A percentile compares a stretch with the other conserved stretches of the same genome.
phyloP scores from a whole-genome alignment of 2,113 vertebrate species.

The Corythoichthys intestinalis region DNA sequence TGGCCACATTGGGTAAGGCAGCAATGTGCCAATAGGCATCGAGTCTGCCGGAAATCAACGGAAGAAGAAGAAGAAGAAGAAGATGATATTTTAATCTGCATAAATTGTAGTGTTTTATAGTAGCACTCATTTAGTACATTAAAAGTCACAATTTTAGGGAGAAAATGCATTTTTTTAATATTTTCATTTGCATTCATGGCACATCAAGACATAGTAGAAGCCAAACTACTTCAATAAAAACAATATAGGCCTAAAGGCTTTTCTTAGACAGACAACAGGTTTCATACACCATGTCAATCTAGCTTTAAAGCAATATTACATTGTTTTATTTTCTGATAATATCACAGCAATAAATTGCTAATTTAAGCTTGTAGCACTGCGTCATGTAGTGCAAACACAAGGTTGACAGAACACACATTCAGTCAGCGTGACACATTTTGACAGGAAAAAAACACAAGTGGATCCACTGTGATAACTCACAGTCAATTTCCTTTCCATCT shows the following conservation, averaged over 20 bases:
- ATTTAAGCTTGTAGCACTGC: slow-evolving; percentile 44
- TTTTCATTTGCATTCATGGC: slow-evolving; percentile 21
- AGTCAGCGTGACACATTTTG: slow-evolving; percentile 39
- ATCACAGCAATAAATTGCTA: slow-evolving; percentile 37
- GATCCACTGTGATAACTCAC: slow-evolving; percentile 65
- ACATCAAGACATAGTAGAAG: slow-evolving; percentile 22
- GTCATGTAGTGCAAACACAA: slow-evolving; percentile 60
- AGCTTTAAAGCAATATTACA: slow-evolving; percentile 62
- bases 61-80: too few relatives aligned
- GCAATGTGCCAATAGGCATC: too few relatives aligned
- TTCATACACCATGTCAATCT: slow-evolving; percentile 44
- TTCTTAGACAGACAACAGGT: slow-evolving; percentile 52
- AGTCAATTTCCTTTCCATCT: slow-evolving; percentile 63
- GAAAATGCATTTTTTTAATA: not conserved
- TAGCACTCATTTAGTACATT: not conserved
- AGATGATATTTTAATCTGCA: slow-evolving; percentile 7
- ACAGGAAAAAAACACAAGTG: slow-evolving; percentile 55
- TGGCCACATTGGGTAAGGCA: too few relatives aligned
- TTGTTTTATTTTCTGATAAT: slow-evolving; percentile 62
- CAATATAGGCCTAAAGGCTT: slow-evolving; percentile 28
- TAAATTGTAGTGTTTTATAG: not conserved
- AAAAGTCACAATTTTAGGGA: not conserved
- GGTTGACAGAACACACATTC: slow-evolving; percentile 49
- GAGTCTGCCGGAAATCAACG: too few relatives aligned
- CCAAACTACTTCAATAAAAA: slow-evolving; percentile 45